Conservation (phyloP, 2,797 vertebrate genomes). For the Alexandromys oeconomus region DNA sequence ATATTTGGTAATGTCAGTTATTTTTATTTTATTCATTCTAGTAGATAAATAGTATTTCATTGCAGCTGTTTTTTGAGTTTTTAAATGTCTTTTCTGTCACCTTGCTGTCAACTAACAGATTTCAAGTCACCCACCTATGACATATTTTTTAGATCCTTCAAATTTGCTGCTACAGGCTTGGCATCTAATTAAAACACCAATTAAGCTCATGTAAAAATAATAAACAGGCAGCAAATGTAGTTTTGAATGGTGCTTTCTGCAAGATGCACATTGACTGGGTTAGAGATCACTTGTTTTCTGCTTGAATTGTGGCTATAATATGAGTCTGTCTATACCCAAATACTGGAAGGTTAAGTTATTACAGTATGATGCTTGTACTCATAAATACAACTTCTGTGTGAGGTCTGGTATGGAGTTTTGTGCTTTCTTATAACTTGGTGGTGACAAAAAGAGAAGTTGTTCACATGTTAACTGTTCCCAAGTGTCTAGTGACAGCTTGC, state of each 20-base stretch:
- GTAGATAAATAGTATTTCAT: background rate
- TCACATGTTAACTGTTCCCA: slow-evolving; percentile 59
- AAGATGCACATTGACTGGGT: slow-evolving; percentile 13
- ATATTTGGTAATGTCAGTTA: background rate
- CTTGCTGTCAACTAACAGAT: slow-evolving; percentile 32
- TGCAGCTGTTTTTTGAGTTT: slow-evolving; percentile 47
- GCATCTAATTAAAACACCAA: slow-evolving; percentile 48
- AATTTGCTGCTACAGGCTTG: slow-evolving; percentile 47
- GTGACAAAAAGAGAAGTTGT: background rate
- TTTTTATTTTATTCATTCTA: slow-evolving; percentile 31
- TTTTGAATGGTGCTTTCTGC: slow-evolving; percentile 38
- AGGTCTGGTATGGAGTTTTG: slow-evolving; percentile 21
- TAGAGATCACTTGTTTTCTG: slow-evolving; percentile 53
- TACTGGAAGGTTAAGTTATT: slow-evolving; percentile 32
- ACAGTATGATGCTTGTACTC: slow-evolving; percentile 3
- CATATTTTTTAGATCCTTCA: slow-evolving; percentile 38
- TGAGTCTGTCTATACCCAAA: slow-evolving; percentile 22
- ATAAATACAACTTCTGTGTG: background rate
- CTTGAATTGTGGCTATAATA: slow-evolving; percentile 6
- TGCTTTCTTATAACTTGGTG: background rate
- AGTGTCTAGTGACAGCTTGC: background rate
- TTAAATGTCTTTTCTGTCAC: slow-evolving; percentile 65
- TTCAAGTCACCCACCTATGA: slow-evolving; percentile 45
- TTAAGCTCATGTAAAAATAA: slow-evolving; percentile 46
- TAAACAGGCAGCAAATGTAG: background rate